These are phyloP conservation scores for Antitype chi DNA, from an alignment of 2,888 invertebrate genomes.

Conservation along the genomic window DNA sequence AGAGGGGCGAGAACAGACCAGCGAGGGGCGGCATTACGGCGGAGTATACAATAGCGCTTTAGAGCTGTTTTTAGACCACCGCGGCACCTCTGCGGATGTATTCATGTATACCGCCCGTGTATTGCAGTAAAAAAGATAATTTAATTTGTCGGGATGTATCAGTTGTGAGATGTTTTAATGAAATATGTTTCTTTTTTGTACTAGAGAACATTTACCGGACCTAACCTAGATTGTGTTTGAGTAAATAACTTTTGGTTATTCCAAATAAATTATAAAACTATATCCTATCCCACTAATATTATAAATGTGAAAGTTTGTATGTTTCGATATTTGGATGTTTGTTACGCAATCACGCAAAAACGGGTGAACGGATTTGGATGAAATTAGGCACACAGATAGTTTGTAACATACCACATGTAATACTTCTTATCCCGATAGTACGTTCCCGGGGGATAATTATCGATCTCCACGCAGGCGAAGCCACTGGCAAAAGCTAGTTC, in stretches of 20 bases:
- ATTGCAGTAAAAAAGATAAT: slow-evolving; percentile 58
- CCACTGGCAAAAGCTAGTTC: too few species aligned
- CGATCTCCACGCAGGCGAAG: too few species aligned
- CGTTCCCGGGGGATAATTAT: too few species aligned
- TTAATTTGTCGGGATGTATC: slow-evolving; percentile 40
- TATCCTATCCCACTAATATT: too few species aligned
- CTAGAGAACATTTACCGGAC: not conserved
- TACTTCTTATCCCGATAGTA: too few species aligned
- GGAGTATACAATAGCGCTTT: slow-evolving; percentile 41
- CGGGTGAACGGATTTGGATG: too few species aligned
- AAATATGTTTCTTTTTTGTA: not conserved
- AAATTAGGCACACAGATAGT: too few species aligned
- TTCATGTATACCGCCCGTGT: slow-evolving; percentile 25
- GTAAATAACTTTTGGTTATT: slow-evolving; percentile 12
- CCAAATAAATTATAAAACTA: not conserved
- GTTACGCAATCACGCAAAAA: too few species aligned
- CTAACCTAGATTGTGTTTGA: slow-evolving; percentile 12
- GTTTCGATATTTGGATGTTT: too few species aligned
- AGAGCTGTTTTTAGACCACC: slow-evolving; percentile 46
- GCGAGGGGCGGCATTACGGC: slow-evolving; percentile 25
- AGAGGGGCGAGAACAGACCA: slow-evolving; percentile 29
- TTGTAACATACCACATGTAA: too few species aligned
- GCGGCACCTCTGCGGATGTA: slow-evolving; percentile 38
- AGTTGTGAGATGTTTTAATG: slow-evolving; percentile 8
- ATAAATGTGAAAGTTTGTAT: too few species aligned